phyloP scores from a whole-genome alignment of 2,888 invertebrate genomes.

The Norana najaformis region DNA sequence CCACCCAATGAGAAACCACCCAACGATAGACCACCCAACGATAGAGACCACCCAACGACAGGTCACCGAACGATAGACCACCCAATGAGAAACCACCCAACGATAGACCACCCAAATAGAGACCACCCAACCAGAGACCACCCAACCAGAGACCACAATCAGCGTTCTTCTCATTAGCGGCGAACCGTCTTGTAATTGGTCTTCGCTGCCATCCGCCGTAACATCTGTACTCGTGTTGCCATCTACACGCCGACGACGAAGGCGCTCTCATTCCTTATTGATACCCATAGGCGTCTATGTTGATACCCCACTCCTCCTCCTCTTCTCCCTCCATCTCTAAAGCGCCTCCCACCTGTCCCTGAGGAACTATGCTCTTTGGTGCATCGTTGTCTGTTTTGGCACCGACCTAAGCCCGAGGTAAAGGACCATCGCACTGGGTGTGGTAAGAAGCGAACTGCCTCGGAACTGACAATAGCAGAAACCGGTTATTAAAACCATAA shows the following conservation, averaged over 20 bases:
- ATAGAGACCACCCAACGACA: too few species aligned
- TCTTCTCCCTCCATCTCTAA: neutral
- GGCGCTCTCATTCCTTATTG: neutral
- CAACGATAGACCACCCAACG: neutral
- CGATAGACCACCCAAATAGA: neutral
- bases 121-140: neutral
- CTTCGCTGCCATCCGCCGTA: neutral
- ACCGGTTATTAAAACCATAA: neutral
- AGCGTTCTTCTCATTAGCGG: neutral
- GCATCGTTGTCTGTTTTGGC: neutral
- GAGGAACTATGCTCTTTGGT: neutral
- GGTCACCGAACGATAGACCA: neutral
- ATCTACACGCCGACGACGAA: neutral
- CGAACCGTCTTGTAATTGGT: neutral
- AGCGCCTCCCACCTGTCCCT: constrained; percentile 5
- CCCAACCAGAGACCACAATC: neutral
- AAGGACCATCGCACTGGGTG: neutral
- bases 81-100: neutral
- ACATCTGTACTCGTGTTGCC: neutral
- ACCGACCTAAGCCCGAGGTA: neutral
- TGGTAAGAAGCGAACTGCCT: neutral
- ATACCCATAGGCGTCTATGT: neutral
- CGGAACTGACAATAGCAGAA: neutral
- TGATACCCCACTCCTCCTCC: neutral
- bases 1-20: too few species aligned